Conservation (phyloP, 2,888 invertebrate species). For the Onthophagus sagittarius region DNA sequence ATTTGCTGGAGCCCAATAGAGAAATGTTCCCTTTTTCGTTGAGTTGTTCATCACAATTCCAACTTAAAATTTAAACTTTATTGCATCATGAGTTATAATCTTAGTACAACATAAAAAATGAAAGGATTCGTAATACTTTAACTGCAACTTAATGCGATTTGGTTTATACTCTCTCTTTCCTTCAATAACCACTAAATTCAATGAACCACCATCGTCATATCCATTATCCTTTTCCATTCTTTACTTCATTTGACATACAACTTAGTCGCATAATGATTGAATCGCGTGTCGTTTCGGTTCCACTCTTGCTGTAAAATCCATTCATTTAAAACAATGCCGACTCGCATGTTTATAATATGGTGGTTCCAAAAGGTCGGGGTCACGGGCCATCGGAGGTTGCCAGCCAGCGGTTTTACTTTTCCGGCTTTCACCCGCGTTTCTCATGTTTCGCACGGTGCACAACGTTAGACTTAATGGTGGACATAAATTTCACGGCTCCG, state of each 20-base stretch:
- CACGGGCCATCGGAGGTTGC: neutral
- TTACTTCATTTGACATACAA: neutral
- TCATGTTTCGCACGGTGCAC: neutral
- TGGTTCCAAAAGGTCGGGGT: neutral
- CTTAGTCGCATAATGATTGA: neutral
- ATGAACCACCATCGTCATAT: too few species aligned
- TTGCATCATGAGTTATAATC: too few species aligned
- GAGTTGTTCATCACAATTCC: neutral
- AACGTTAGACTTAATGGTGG: neutral
- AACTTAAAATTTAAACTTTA: too few species aligned
- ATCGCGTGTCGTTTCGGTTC: neutral
- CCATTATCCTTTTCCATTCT: too few species aligned
- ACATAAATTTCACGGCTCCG: neutral
- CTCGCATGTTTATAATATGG: neutral
- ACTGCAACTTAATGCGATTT: too few species aligned
- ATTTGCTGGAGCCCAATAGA: neutral
- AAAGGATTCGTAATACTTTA: too few species aligned
- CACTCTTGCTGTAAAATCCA: neutral
- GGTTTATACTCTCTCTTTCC: too few species aligned
- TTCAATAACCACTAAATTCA: too few species aligned
- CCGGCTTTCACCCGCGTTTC: neutral
- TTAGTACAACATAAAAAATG: too few species aligned
- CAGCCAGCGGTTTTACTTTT: neutral
- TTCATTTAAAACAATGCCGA: neutral
- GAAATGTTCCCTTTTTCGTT: neutral